Percentiles rank a stretch among this genome's conserved stretches.
Conservation (phyloP, 2,888 invertebrate genomes). For the Schizotus pectinicornis region DNA sequence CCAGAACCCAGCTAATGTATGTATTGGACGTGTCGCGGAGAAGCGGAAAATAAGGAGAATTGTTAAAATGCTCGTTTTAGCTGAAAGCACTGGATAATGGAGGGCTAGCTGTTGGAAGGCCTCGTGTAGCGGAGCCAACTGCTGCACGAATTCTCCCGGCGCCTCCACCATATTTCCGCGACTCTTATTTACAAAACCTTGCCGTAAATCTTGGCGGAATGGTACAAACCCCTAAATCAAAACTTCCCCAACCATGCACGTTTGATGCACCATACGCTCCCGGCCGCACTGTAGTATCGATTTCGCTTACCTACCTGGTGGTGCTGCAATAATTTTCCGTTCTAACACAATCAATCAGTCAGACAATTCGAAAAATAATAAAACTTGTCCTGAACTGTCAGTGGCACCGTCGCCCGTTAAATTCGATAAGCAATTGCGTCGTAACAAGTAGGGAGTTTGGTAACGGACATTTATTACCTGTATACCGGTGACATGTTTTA, state of each 20-base stretch:
- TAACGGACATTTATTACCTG: constrained; percentile 30
- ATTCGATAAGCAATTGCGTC: constrained; percentile 25
- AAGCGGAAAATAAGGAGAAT: too few relatives aligned
- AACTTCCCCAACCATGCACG: constrained; percentile 4
- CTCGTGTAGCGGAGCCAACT: too few relatives aligned
- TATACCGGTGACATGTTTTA: constrained; percentile 27
- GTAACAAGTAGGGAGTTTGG: constrained; percentile 23
- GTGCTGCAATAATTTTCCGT: too few relatives aligned
- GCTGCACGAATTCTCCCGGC: neutral
- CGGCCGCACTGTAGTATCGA: neutral
- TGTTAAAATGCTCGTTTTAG: too few relatives aligned
- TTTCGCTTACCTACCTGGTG: too few relatives aligned
- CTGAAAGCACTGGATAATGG: neutral
- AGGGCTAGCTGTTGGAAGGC: neutral
- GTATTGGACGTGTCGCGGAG: too few relatives aligned
- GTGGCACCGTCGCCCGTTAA: constrained; percentile 20
- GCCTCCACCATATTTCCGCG: constrained; percentile 9
- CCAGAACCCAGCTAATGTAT: too few relatives aligned
- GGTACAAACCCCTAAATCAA: neutral
- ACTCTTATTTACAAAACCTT: neutral
- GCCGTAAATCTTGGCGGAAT: neutral
- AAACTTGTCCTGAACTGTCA: constrained; percentile 17
- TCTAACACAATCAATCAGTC: constrained; percentile 5
- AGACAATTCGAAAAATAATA: constrained; percentile 11
- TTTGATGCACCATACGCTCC: neutral